Conservation (phyloP, 2,113 vertebrate species). For the Chaenogobius annularis region DNA sequence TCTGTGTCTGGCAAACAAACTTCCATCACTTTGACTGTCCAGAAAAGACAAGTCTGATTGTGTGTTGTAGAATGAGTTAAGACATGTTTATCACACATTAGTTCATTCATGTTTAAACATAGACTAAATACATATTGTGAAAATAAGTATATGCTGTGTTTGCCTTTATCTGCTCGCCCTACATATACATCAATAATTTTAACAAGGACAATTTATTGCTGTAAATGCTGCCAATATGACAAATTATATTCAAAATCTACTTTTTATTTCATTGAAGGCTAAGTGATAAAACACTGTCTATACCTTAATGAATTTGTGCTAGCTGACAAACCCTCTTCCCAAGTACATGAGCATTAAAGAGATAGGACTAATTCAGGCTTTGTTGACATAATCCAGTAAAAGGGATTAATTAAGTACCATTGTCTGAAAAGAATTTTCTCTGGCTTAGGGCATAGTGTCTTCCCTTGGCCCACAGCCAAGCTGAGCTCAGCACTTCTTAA, state of each 20-base stretch:
- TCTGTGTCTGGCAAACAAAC: constrained; percentile 79
- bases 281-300: constrained; percentile 47
- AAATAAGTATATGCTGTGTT: constrained; percentile 44
- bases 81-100: constrained; percentile 22
- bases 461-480: constrained; percentile 69
- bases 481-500: constrained; percentile 75
- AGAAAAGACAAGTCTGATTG: constrained; percentile 3
- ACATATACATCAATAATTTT: constrained; percentile 37
- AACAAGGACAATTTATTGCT: constrained; percentile 24
- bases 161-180: constrained; percentile 75
- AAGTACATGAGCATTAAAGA: constrained; percentile 47
- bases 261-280: constrained; percentile 34
- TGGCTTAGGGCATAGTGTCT: constrained; percentile 57
- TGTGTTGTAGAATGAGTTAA: constrained; percentile 48
- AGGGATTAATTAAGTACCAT: constrained; percentile 77
- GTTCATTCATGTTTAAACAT: neutral
- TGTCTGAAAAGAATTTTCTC: constrained; percentile 73
- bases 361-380: constrained; percentile 72
- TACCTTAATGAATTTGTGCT: constrained; percentile 44
- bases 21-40: constrained; percentile 77
- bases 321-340: constrained; percentile 37
- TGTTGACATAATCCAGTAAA: constrained; percentile 74
- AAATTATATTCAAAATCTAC: constrained; percentile 27
- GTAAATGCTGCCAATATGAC: constrained; percentile 21
- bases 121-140: constrained; percentile 10